A percentile compares a stretch with the other conserved stretches of the same genome.
Conservation (phyloP, 2,797 vertebrate species). For the Chiroxiphia lanceolata region DNA sequence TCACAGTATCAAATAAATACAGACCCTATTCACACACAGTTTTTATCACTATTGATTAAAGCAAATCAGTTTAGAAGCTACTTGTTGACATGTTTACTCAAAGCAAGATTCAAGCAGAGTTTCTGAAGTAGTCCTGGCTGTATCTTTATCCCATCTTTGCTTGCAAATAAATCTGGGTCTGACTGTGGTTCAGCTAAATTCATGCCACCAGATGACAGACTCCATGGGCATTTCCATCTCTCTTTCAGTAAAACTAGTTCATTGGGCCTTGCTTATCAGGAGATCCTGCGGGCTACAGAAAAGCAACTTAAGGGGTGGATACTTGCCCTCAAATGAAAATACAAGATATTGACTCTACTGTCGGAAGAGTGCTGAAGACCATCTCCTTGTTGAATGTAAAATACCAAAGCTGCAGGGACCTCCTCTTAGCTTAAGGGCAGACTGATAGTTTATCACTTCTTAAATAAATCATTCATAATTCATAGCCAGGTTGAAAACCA, state of each 20-base stretch:
- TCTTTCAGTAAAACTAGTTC: not conserved
- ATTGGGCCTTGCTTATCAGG: not conserved
- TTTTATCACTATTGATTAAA: not conserved
- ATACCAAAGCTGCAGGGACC: not conserved
- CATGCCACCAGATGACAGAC: not conserved
- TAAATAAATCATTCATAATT: constrained; percentile 59
- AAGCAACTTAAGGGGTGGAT: not conserved
- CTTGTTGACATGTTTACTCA: not conserved
- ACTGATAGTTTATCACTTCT: constrained; percentile 5
- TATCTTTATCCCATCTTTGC: not conserved
- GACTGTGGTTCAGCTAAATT: not conserved
- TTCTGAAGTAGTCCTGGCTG: not conserved
- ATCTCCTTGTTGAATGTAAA: not conserved
- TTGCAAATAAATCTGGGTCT: not conserved
- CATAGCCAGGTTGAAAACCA: constrained; percentile 45
- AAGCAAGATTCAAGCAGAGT: not conserved
- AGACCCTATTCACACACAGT: not conserved
- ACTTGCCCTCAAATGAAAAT: not conserved
- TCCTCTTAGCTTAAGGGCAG: not conserved
- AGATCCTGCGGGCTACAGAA: not conserved
- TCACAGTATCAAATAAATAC: not conserved
- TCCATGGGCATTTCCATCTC: not conserved
- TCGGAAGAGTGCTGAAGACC: not conserved
- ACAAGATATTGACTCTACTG: not conserved
- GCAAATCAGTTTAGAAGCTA: not conserved